Evolutionary conservation across 2,888 invertebrate genomes (phyloP), one percentile per base, ranked within the genome.

Genomic region (Nomada ruficornis): DNA sequence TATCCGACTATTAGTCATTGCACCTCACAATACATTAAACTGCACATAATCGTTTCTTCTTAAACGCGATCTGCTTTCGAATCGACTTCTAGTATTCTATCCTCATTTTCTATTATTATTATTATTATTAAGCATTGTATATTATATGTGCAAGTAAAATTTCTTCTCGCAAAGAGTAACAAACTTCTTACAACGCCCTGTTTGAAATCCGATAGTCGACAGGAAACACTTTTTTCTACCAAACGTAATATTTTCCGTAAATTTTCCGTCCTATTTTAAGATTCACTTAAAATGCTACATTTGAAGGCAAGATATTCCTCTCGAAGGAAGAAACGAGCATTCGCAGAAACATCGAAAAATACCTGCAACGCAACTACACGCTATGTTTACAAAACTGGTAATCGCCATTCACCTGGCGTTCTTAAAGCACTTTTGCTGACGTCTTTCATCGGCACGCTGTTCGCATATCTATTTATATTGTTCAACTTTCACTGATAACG

Each of bases 401-500:
- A 52, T 63, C 44, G 63, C 73, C 36, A 54, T 42, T 78, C 29
- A 59, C 54, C 59, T 79, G 54, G 29, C 26, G 54, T 60, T 60
- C 57, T 47, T 55, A 55, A 44, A 69, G 18, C 55, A 42, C 10
- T 20, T 15, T 52, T 29, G 50, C n/a, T 67, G 70, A 63, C 64
- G 54, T 11, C 4, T 59, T 36, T 68, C 63, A 26, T 11, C 72
- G 67, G 29, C 47, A 71, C 63, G 42, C 67, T 13, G 36, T 63
- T 79, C 70, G 60, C 73, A 78, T 72, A 73, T 64, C 67, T 70
- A 75, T 80, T 77, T 82, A 57, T 62, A 59, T 65, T 65, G 78
- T 36, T 36, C 75, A 75, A 90, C 90, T 90, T 90, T 90, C 90
- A 89, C 90, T 90, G 89, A 89, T 88, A 90, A 88, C 83, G 86